Conservation (phyloP, 1,140 invertebrate species). For the Lysiphlebus fabarum region DNA sequence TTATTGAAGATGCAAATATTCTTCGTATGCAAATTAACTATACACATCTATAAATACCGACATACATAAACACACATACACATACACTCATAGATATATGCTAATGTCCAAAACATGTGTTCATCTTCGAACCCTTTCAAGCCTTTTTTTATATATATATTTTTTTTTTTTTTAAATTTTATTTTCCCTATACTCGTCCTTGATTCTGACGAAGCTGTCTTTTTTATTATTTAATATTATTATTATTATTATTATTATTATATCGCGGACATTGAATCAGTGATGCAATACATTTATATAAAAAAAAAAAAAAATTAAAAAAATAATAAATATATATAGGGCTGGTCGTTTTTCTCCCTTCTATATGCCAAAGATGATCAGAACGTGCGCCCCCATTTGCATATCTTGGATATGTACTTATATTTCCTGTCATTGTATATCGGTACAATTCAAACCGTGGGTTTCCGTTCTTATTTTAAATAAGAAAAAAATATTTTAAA, state of each 20-base stretch:
- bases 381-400: slow-evolving; percentile 48
- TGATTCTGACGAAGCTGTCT: too few relatives aligned
- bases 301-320: too few relatives aligned
- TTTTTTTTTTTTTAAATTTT: too few relatives aligned
- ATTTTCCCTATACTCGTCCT: too few relatives aligned
- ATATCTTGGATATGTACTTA: slow-evolving; percentile 48
- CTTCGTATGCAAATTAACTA: slow-evolving; percentile 49
- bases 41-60: slow-evolving; percentile 4
- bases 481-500: too few relatives aligned
- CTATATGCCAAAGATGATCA: slow-evolving; percentile 50
- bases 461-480: slow-evolving; percentile 35
- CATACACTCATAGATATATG: slow-evolving; percentile 31
- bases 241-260: too few relatives aligned
- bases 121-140: slow-evolving; percentile 50
- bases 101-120: slow-evolving; percentile 53
- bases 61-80: too few relatives aligned
- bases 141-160: not conserved
- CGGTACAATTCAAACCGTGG: slow-evolving; percentile 21
- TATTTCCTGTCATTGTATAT: slow-evolving; percentile 47
- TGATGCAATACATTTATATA: not conserved
- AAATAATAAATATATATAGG: slow-evolving; percentile 10
- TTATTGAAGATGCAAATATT: slow-evolving; percentile 52
- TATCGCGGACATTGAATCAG: too few relatives aligned
- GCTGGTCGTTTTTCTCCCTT: slow-evolving; percentile 13
- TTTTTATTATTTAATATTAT: too few relatives aligned